Base-by-base conservation (phyloP, 2,797 vertebrate genomes). In the Dendrocincla tyrannina region DNA sequence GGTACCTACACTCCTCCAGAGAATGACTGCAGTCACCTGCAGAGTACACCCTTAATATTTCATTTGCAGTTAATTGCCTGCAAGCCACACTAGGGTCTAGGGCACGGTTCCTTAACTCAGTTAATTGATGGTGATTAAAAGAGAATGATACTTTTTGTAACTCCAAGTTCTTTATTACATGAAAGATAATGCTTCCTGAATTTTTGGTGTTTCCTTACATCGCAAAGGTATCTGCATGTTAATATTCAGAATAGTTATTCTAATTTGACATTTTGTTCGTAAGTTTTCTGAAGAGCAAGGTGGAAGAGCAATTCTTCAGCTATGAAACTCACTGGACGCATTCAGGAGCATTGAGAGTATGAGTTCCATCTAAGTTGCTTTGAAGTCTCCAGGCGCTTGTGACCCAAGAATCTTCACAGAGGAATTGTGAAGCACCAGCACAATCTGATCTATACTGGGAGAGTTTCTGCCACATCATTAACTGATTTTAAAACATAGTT, bases 111-210 rank as follows among this genome's bases (percentile, higher is more conserved):
- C 41, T 8, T 84, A 94, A 89, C 66, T 89, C 56, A 53, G 68
- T 80, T 87, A 95, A 95, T 37, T 84, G 66, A 73, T 20, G 22
- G 28, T 33, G 82, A 92, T 92, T 91, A 90, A 41, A 62, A 77
- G 14, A 86, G 66, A 94, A 91, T 28, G 9, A 64, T 69, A 44
- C 42, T 90, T 86, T 27, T 69, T 3, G 3, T 70, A 91, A 73
- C 32, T 93, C 8, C 42, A 81, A 81, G 28, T 50, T 95, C 76
- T 88, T 81, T 62, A 52, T 32, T 44, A 83, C 42, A 81, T 17
- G 17, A 46, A 95, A 87, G 47, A 87, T 16, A 60, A 74, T 5
- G 11, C 24, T 80, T 46, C 37, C 39, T 39, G 39, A 73, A 78
- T 75, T 94, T 94, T 63, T 66, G 50, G 49, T 74, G 63, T 69